Evolutionary conservation across 2,113 vertebrate genomes (phyloP).

Genomic region (Heloderma charlesbogerti): DNA sequence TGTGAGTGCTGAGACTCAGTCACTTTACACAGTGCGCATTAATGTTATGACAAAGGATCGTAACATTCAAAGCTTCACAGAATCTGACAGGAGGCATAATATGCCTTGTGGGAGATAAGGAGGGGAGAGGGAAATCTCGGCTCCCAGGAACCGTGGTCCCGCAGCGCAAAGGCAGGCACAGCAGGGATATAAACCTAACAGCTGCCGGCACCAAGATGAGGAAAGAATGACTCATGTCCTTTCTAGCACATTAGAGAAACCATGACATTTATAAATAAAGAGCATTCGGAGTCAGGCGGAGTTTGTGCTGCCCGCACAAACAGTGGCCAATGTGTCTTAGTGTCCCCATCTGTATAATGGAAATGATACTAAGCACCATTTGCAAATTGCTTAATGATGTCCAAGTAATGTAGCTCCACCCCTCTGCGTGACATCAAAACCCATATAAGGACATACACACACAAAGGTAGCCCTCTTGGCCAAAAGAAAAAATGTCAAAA

Average conservation of each 20-base stretch:
- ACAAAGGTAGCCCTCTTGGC: too few relatives aligned
- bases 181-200: constrained; percentile 33
- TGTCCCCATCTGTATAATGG: constrained; percentile 4
- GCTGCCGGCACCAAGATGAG: constrained; percentile 42
- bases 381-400: neutral
- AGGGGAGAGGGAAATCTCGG: neutral
- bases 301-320: neutral
- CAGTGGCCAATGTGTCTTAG: neutral
- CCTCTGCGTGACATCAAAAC: too few relatives aligned
- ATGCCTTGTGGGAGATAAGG: constrained; percentile 25
- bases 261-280: neutral
- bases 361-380: constrained; percentile 18
- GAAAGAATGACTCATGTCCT: constrained; percentile 43
- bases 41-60: constrained; percentile 45
- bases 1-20: neutral
- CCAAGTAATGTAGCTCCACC: neutral
- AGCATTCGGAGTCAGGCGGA: neutral
- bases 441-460: too few relatives aligned
- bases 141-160: constrained; percentile 29
- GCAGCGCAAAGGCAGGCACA: constrained; percentile 33
- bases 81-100: constrained; percentile 47
- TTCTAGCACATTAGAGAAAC: constrained; percentile 47
- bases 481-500: too few relatives aligned
- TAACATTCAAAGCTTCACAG: constrained; percentile 26
- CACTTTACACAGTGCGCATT: constrained; percentile 39